Conservation (phyloP, 2,113 vertebrate genomes). For the Rhodinocichla rosea region DNA sequence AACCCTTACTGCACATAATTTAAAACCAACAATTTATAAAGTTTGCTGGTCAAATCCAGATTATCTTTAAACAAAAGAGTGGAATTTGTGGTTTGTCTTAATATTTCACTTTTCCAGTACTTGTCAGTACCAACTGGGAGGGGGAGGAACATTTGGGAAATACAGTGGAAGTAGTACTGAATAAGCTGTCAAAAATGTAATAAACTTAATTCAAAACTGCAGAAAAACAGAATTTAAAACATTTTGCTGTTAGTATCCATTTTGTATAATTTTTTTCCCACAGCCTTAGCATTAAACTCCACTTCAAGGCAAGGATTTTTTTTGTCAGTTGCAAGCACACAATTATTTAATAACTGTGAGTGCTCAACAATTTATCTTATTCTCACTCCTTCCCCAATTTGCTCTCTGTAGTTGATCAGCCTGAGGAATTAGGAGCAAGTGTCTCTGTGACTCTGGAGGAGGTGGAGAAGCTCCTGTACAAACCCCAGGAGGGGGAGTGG, state of each 20-base stretch:
- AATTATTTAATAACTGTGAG: neutral
- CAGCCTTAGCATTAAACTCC: neutral
- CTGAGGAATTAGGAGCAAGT: slow-evolving; percentile 84
- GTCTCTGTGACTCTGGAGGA: slow-evolving; percentile 89
- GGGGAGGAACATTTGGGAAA: neutral
- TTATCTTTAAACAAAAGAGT: neutral
- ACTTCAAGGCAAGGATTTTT: neutral
- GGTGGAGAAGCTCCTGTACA: slow-evolving; percentile 89
- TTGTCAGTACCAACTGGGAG: neutral
- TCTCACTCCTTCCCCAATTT: neutral
- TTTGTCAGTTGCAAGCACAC: neutral
- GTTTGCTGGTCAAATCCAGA: neutral
- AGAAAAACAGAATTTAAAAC: neutral
- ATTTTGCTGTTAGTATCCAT: neutral
- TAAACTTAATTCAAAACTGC: neutral
- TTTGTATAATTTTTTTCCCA: neutral
- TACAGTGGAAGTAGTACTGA: neutral
- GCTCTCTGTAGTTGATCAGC: slow-evolving; percentile 75
- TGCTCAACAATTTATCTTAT: neutral
- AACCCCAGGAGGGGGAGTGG: slow-evolving; percentile 89
- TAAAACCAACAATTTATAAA: neutral
- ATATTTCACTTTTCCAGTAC: neutral
- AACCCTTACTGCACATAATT: neutral
- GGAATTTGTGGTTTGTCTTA: neutral
- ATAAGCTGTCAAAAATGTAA: neutral